A percentile compares a stretch with the other conserved stretches of the same genome.
These are phyloP conservation scores for Drosophila falleni DNA, from an alignment of 2,888 invertebrate species.

Conservation along the genomic window DNA sequence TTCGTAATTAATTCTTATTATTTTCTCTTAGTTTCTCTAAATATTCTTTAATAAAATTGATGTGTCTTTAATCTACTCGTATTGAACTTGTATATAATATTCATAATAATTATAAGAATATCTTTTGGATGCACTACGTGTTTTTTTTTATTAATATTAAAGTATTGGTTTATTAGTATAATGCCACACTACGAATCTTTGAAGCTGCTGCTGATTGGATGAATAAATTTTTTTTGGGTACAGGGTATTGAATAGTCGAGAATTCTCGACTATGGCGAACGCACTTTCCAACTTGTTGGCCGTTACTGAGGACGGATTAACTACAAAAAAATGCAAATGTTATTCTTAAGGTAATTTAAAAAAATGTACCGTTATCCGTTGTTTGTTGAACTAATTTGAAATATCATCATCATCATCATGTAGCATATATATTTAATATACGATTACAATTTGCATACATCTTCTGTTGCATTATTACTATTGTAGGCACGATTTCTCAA, in stretches of 20 bases:
- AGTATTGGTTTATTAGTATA: slow-evolving; percentile 6
- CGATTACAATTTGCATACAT: slow-evolving; percentile 1
- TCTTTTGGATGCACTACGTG: slow-evolving; percentile 34
- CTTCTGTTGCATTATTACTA: slow-evolving; percentile 4
- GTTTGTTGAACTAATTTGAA: slow-evolving; percentile 40
- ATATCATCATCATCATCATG: slow-evolving; percentile 7
- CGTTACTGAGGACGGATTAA: slow-evolving; percentile 64
- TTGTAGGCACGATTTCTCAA: slow-evolving; percentile 62
- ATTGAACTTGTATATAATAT: slow-evolving; percentile 10
- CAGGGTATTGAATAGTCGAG: slow-evolving; percentile 44
- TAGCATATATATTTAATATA: not conserved
- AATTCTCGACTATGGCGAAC: slow-evolving; percentile 23
- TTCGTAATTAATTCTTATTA: slow-evolving; percentile 25
- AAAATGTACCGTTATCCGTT: slow-evolving; percentile 17
- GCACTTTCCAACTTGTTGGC: slow-evolving; percentile 44
- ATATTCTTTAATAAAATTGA: slow-evolving; percentile 18
- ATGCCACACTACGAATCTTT: slow-evolving; percentile 23
- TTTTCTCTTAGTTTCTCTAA: slow-evolving; percentile 2
- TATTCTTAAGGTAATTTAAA: slow-evolving; percentile 37
- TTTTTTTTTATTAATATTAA: not conserved
- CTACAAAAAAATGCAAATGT: slow-evolving; percentile 59
- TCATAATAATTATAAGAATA: slow-evolving; percentile 23
- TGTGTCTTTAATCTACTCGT: slow-evolving; percentile 7
- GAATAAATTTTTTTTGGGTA: slow-evolving; percentile 33
- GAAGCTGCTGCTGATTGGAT: slow-evolving; percentile 33